Percentiles rank a stretch among this genome's conserved stretches.
Evolutionary conservation across 2,113 vertebrate species (phyloP).

Genomic region (Apodemus speciosus): DNA sequence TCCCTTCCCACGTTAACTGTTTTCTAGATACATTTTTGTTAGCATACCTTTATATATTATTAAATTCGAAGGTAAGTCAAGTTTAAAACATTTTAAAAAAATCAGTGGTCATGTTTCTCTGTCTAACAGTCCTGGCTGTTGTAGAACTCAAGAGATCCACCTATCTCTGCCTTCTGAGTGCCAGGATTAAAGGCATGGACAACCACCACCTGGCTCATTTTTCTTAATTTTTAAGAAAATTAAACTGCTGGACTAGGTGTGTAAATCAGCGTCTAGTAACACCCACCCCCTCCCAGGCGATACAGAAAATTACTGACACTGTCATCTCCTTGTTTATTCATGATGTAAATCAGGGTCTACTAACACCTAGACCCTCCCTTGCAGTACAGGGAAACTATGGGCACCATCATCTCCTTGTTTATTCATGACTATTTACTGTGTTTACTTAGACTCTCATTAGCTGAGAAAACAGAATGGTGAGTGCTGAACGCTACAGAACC

Average conservation of each 20-base stretch:
- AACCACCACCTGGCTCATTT: not conserved
- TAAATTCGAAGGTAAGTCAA: slow-evolving; percentile 21
- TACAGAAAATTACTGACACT: not conserved
- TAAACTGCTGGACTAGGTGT: not conserved
- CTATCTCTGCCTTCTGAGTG: not conserved
- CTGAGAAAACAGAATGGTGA: not conserved
- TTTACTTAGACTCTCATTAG: not conserved
- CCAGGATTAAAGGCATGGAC: not conserved
- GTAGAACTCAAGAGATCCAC: not conserved
- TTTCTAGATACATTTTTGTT: not conserved
- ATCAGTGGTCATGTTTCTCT: slow-evolving; percentile 9
- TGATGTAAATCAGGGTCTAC: too few species aligned
- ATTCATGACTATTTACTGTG: slow-evolving; percentile 9
- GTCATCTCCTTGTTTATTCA: not conserved
- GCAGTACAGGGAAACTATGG: not conserved
- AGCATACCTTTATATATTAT: not conserved
- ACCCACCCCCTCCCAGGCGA: not conserved
- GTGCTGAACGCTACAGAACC: not conserved
- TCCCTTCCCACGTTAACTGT: not conserved
- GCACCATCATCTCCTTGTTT: not conserved
- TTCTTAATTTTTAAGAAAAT: not conserved
- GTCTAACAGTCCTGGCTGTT: not conserved
- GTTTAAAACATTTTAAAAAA: slow-evolving; percentile 13
- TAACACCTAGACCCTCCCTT: too few species aligned
- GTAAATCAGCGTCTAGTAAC: not conserved